phyloP scores from a whole-genome alignment of 2,888 invertebrate genomes.

The Lycia hirtaria region DNA sequence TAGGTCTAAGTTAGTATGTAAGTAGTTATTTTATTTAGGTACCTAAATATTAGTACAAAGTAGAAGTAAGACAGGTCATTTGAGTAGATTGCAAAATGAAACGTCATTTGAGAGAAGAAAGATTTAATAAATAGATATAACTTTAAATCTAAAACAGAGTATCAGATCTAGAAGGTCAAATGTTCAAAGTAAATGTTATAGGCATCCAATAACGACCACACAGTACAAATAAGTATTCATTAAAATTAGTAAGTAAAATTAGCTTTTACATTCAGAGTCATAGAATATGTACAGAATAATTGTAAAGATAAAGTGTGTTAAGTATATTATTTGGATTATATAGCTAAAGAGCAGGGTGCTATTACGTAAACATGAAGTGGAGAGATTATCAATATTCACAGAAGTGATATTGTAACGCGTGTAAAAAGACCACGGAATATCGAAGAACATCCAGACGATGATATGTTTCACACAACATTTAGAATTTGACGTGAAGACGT shows the following conservation, averaged over 20 bases:
- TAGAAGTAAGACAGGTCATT: not conserved
- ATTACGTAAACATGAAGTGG: constrained; percentile 55
- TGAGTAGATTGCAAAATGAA: constrained; percentile 53
- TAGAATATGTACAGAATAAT: constrained; percentile 22
- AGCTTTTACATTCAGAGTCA: constrained; percentile 47
- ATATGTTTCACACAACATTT: constrained; percentile 40
- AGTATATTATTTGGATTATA: constrained; percentile 10
- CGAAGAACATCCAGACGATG: constrained; percentile 39
- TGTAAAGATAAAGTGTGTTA: constrained; percentile 8
- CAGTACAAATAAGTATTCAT: constrained; percentile 58
- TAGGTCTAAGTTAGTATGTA: no score
- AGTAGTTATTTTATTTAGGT: no score
- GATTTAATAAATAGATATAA: constrained; percentile 84
- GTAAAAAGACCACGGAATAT: constrained; percentile 42
- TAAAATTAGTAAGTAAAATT: constrained; percentile 54
- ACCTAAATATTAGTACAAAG: not conserved
- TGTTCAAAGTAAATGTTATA: constrained; percentile 66
- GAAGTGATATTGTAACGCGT: constrained; percentile 21
- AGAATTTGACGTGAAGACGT: constrained; percentile 3
- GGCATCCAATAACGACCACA: constrained; percentile 72
- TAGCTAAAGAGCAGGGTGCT: constrained; percentile 68
- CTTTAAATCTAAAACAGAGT: constrained; percentile 80
- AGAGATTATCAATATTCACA: constrained; percentile 36
- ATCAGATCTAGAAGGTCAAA: constrained; percentile 73
- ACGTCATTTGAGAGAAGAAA: constrained; percentile 77